Conservation (phyloP, 2,888 invertebrate genomes). For the Exephanes ischioxanthus region DNA sequence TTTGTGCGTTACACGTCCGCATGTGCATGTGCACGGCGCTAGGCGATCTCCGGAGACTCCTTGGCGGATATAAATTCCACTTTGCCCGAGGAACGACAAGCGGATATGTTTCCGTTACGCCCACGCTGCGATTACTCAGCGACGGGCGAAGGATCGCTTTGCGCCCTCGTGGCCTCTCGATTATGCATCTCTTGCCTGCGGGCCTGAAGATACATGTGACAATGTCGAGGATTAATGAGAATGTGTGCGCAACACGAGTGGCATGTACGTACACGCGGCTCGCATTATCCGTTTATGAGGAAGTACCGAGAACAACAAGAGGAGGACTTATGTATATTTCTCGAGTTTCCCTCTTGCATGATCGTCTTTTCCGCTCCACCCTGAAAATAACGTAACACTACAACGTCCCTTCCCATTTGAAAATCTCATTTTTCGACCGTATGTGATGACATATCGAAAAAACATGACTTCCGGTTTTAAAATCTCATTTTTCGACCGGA, state of each 20-base stretch:
- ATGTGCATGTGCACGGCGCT: background rate
- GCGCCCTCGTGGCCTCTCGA: conserved; percentile 36
- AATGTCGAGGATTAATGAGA: conserved; percentile 31
- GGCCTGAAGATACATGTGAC: conserved; percentile 14
- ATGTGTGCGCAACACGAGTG: background rate
- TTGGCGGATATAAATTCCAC: conserved; percentile 4
- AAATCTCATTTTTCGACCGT: no score
- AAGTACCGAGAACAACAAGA: no score
- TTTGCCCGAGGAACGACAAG: conserved; percentile 31
- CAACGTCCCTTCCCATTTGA: no score
- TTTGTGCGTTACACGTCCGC: background rate
- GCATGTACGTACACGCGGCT: background rate
- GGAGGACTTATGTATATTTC: no score
- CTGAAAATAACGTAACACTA: no score
- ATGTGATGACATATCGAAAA: no score
- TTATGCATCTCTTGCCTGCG: conserved; percentile 33
- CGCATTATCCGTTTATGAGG: background rate
- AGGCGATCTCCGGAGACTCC: background rate
- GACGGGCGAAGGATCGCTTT: conserved; percentile 33
- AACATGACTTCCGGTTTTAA: no score
- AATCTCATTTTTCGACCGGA: no score
- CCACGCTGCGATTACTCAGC: conserved; percentile 44
- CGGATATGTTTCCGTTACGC: conserved; percentile 43
- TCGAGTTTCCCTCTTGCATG: no score
- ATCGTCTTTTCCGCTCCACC: no score